phyloP scores from a whole-genome alignment of 1,140 invertebrate species.

The Leptinotarsa lineolata region DNA sequence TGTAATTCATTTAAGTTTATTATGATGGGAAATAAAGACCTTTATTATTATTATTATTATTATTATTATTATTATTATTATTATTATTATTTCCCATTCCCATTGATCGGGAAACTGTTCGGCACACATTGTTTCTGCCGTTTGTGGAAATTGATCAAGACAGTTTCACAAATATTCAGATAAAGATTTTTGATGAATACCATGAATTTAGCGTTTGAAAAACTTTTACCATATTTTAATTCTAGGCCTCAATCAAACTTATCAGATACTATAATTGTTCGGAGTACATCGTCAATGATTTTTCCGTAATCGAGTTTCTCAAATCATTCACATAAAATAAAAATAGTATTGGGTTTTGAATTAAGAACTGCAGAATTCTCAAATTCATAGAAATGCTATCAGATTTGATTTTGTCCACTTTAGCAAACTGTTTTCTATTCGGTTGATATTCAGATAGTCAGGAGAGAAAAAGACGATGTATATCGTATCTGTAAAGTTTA shows the following conservation, averaged over 20 bases:
- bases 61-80: too few species aligned
- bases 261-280: constrained; percentile 5
- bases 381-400: neutral
- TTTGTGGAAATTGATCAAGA: neutral
- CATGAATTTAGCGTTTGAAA: neutral
- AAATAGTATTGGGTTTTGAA: neutral
- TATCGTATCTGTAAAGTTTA: neutral
- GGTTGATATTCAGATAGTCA: neutral
- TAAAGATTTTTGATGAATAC: neutral
- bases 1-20: too few species aligned
- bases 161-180: neutral
- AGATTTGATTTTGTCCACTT: neutral
- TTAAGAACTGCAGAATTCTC: neutral
- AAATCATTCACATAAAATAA: neutral
- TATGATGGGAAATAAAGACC: too few species aligned
- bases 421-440: neutral
- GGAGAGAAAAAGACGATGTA: neutral
- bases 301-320: neutral
- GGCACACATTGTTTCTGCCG: neutral
- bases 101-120: neutral
- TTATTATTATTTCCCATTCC: too few species aligned
- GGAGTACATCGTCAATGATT: neutral
- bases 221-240: neutral
- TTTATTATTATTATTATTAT: too few species aligned
- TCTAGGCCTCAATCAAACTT: neutral